phyloP scores from a whole-genome alignment of 2,797 vertebrate genomes.

The Falco cherrug region DNA sequence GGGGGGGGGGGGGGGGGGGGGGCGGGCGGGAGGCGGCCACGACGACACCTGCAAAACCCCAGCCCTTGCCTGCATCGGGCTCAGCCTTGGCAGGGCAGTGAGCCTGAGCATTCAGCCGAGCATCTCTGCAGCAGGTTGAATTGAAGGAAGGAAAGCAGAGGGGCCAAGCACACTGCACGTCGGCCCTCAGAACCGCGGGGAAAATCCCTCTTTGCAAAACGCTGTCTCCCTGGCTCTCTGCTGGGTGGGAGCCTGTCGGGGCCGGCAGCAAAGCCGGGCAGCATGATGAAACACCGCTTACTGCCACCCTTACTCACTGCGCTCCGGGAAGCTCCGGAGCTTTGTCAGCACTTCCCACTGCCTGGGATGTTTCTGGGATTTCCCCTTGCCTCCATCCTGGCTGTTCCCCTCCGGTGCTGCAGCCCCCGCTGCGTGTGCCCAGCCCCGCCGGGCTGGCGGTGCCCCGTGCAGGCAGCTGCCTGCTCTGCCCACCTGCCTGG shows the following conservation, averaged over 20 bases:
- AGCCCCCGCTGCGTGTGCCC: neutral
- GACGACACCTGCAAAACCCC: neutral
- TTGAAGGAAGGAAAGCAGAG: neutral
- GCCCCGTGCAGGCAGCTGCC: neutral
- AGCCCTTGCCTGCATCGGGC: neutral
- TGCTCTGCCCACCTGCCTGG: neutral
- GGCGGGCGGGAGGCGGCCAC: too few relatives aligned
- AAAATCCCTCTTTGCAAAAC: conserved; percentile 15
- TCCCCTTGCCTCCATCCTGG: neutral
- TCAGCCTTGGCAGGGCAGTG: neutral
- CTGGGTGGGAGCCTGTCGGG: neutral
- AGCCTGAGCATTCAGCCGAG: fast-evolving
- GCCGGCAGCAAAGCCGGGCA: neutral
- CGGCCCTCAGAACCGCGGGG: neutral
- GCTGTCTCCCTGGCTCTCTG: neutral
- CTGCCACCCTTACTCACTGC: conserved; percentile 35
- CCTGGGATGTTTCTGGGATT: neutral
- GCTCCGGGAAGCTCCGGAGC: neutral
- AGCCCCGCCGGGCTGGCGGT: neutral
- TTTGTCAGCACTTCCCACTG: conserved; percentile 34
- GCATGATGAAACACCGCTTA: conserved; percentile 15
- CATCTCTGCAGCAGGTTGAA: neutral
- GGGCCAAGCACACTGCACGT: neutral
- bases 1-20: too few relatives aligned
- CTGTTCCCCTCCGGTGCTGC: neutral